Evolutionary conservation across 2,113 vertebrate species (phyloP).

Genomic region (Prietella phreatophila): DNA sequence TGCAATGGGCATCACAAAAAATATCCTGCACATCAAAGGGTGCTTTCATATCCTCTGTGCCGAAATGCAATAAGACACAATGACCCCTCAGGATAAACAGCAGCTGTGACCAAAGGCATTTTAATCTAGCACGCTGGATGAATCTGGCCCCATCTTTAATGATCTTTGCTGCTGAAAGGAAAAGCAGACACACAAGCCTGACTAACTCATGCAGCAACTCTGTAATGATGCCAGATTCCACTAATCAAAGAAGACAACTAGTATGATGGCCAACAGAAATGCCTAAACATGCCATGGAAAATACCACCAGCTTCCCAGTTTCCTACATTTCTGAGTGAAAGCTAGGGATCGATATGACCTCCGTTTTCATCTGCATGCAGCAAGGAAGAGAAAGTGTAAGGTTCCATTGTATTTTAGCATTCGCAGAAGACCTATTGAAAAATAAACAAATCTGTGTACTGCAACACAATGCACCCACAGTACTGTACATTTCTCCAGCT

Average conservation of each 20-base stretch:
- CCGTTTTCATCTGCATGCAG: slow-evolving; percentile 1
- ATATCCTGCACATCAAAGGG: slow-evolving; percentile 50
- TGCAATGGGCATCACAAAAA: slow-evolving; percentile 28
- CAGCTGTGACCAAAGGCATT: slow-evolving; percentile 41
- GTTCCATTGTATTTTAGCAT: slow-evolving; percentile 4
- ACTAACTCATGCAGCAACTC: slow-evolving; percentile 25
- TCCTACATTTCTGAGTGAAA: slow-evolving; percentile 34
- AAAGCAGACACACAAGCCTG: slow-evolving; percentile 26
- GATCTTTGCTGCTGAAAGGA: slow-evolving; percentile 25
- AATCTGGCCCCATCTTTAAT: slow-evolving; percentile 31
- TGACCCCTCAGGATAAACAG: slow-evolving; percentile 35
- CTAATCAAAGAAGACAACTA: slow-evolving; percentile 41
- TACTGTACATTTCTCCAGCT: slow-evolving; percentile 36
- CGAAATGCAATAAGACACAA: slow-evolving; percentile 36
- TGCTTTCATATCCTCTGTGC: slow-evolving; percentile 43
- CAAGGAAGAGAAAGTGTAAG: not conserved
- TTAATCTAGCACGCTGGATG: slow-evolving; percentile 28
- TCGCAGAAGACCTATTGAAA: slow-evolving; percentile 21
- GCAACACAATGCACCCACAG: slow-evolving; percentile 29
- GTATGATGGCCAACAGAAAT: slow-evolving; percentile 8
- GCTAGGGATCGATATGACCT: slow-evolving; percentile 1
- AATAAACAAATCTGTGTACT: slow-evolving; percentile 22
- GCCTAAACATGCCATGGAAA: slow-evolving; percentile 27
- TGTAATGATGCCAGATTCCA: slow-evolving; percentile 42
- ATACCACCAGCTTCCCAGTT: slow-evolving; percentile 34